Evolutionary conservation across 37 sponge, comb jelly and placozoan species (phyloP).

Genomic region (Haliclona indistincta): DNA sequence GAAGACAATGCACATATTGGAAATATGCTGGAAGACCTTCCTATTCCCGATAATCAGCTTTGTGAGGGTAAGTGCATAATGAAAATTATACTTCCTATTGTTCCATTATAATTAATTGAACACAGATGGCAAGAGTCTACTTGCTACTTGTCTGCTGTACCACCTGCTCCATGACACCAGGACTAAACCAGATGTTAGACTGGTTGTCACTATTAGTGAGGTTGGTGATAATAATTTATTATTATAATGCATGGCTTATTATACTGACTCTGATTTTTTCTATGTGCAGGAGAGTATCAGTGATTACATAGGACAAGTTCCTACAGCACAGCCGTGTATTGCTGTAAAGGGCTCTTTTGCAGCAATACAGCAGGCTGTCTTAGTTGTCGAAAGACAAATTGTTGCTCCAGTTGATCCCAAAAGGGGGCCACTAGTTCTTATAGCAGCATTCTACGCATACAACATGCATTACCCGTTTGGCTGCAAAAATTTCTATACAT

Average conservation of each 20-base stretch:
- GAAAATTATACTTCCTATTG: background rate
- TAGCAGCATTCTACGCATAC: background rate
- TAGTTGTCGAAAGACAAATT: background rate
- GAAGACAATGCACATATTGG: background rate
- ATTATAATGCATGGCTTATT: no score
- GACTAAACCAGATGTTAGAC: background rate
- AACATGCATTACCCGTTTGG: constrained; percentile 1
- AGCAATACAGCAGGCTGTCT: background rate
- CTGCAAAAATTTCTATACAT: constrained; percentile 8
- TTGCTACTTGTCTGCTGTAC: background rate
- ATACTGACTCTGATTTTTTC: no score
- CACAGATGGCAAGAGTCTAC: background rate
- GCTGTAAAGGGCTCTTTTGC: no score
- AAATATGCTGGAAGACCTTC: background rate
- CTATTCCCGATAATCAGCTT: background rate
- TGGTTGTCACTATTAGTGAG: background rate
- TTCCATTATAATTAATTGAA: background rate
- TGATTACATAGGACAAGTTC: no score
- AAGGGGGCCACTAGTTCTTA: background rate
- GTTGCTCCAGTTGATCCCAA: background rate
- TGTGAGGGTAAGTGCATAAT: background rate
- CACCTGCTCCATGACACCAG: background rate
- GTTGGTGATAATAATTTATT: no score
- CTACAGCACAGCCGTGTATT: no score
- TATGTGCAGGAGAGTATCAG: no score